These are phyloP conservation scores for Cryptus viduatorius DNA, from an alignment of 2,888 invertebrate species.

Conservation along the genomic window DNA sequence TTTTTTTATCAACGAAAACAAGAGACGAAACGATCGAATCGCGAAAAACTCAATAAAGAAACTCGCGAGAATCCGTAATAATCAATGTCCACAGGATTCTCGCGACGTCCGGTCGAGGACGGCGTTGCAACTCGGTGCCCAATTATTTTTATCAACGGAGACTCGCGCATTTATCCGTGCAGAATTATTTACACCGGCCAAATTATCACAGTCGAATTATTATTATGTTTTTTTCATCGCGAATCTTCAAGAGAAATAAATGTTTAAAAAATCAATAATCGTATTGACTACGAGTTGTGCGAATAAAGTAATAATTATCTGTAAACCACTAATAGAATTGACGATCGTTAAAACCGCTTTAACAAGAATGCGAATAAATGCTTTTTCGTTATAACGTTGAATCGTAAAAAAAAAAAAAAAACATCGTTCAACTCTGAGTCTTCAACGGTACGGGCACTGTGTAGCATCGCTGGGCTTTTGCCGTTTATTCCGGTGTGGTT, in stretches of 20 bases:
- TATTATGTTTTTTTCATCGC: background rate
- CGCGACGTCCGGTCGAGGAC: constrained; percentile 41
- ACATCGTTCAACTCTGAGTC: constrained; percentile 4
- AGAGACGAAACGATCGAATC: constrained; percentile 24
- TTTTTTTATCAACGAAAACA: background rate
- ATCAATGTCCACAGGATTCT: constrained; percentile 11
- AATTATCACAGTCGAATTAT: background rate
- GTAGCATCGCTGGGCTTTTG: constrained; percentile 58
- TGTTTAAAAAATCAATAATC: no score
- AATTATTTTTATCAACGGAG: constrained; percentile 2
- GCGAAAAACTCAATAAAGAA: constrained; percentile 14
- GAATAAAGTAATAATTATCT: no score
- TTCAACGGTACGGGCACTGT: constrained; percentile 8
- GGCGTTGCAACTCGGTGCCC: constrained; percentile 47
- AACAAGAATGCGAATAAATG: no score
- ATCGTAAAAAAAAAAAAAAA: background rate
- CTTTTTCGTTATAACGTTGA: background rate
- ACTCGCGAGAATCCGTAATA: constrained; percentile 16
- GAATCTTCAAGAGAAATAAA: background rate
- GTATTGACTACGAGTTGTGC: no score
- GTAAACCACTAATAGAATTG: no score
- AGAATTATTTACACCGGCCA: background rate
- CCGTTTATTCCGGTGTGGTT: constrained; percentile 81
- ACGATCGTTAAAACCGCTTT: background rate
- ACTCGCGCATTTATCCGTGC: background rate